Evolutionary conservation across 2,888 invertebrate species (phyloP).

Genomic region (Callyntrura guangdongensis): DNA sequence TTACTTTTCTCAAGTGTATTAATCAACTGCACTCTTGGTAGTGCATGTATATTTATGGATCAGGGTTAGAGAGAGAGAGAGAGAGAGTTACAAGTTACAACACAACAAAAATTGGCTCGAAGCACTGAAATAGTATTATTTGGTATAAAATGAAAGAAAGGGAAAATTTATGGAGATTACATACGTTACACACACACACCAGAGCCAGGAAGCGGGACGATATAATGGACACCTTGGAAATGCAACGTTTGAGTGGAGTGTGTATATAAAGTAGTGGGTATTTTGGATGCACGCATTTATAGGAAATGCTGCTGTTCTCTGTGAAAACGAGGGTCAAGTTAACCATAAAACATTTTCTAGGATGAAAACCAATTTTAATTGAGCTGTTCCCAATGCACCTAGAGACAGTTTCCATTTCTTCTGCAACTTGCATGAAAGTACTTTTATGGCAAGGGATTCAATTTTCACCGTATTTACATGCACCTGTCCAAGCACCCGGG

Average conservation of each 20-base stretch:
- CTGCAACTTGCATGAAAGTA: not conserved
- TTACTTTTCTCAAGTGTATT: constrained; percentile 19
- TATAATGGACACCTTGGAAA: too few relatives aligned
- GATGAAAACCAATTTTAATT: constrained; percentile 8
- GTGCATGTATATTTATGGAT: not conserved
- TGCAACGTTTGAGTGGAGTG: not conserved
- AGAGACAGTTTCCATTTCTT: not conserved
- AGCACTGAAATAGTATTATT: too few relatives aligned
- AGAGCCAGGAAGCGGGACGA: too few relatives aligned
- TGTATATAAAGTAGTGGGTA: too few relatives aligned
- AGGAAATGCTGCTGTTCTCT: too few relatives aligned
- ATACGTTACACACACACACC: not conserved
- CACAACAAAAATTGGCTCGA: too few relatives aligned
- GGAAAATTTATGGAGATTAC: too few relatives aligned
- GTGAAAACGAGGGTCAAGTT: constrained; percentile 34
- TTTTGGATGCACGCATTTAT: too few relatives aligned
- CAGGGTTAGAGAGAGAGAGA: too few relatives aligned
- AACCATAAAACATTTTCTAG: constrained; percentile 18
- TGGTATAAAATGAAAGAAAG: too few relatives aligned
- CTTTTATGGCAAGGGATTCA: not conserved
- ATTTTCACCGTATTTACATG: not conserved
- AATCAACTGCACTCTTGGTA: not conserved
- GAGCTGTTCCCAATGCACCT: not conserved
- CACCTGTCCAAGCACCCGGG: not conserved
- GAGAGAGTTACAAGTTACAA: too few relatives aligned